phyloP scores from a whole-genome alignment of 2,113 vertebrate genomes.

The Hippocampus guttulatus region DNA sequence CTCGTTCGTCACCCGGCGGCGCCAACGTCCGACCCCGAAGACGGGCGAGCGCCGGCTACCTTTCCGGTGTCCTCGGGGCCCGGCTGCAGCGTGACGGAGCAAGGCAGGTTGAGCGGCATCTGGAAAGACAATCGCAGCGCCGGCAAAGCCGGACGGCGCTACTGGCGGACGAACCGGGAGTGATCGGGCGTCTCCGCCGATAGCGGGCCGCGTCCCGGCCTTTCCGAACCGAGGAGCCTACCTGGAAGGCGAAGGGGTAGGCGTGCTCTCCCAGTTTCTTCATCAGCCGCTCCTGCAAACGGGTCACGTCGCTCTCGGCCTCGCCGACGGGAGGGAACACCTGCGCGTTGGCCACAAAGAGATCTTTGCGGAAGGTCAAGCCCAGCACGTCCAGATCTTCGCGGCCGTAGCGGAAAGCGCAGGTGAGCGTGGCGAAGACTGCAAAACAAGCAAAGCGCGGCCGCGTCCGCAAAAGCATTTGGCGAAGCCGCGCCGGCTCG shows the following conservation, averaged over 20 bases:
- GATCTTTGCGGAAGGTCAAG: slow-evolving; percentile 90
- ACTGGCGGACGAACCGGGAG: no score
- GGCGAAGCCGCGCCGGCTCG: accelerated
- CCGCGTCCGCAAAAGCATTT: neutral
- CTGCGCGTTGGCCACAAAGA: slow-evolving; percentile 88
- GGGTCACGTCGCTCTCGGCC: slow-evolving; percentile 81
- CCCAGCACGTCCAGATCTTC: slow-evolving; percentile 95
- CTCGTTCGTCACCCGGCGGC: neutral
- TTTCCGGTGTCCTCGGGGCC: slow-evolving; percentile 94
- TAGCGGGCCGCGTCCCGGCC: no score
- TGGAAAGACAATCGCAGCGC: slow-evolving; percentile 42
- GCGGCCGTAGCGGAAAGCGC: slow-evolving; percentile 93
- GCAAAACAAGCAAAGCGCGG: neutral
- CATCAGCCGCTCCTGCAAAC: slow-evolving; percentile 90
- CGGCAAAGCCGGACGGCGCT: no score
- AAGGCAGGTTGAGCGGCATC: slow-evolving; percentile 92
- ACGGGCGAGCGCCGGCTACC: slow-evolving; percentile 58
- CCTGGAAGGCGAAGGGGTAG: slow-evolving; percentile 81
- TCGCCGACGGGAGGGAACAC: slow-evolving; percentile 83
- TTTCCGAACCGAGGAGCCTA: neutral
- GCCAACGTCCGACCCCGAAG: no score
- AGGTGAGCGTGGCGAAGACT: slow-evolving; percentile 94
- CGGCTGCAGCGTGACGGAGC: slow-evolving; percentile 91
- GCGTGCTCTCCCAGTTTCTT: slow-evolving; percentile 94
- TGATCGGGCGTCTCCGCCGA: no score